Base-by-base conservation (phyloP, 30 jellyfish, hydroid and myxozoan species). In the Haliclystus octoradiatus region DNA sequence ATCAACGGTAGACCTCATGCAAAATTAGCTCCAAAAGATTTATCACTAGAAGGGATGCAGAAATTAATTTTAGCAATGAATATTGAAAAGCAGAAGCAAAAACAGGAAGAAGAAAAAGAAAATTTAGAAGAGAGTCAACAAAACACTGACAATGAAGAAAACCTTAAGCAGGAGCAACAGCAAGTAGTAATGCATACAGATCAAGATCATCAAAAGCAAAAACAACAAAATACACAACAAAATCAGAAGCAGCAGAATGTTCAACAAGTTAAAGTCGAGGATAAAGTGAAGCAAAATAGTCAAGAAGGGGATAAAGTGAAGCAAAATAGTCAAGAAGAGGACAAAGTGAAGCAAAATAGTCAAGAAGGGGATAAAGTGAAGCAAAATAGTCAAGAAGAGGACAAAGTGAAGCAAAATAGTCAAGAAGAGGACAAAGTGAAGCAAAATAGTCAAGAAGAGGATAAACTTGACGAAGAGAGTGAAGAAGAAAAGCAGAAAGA, bases 191-290 rank as follows among this genome's bases (percentile, higher is more conserved):
- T n/a, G n/a, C n/a, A n/a, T n/a, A n/a, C n/a, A n/a, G n/a, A n/a
- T n/a, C n/a, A n/a, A n/a, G n/a, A n/a, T n/a, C n/a, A n/a, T n/a
- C 53, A 64, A 34, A 73, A 53, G 2, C 24, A 73, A 5, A 49
- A 75, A 4, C 50, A 63, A 2, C 64, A 53, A 35, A 65, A 65
- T 32, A 66, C 23, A 14, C 27, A 63, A 24, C 75, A 75, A 75
- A 52, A 65, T 2, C 73, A 63, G 33, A 50, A 50, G 32, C 28
- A 47, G 31, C 22, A 33, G 15, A 65, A 34, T 3, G 12, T 33
- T 9, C 13, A 33, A n/a, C 14, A 49, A 14, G 26, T 31, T 34
- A 40, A 69, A 5, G 61, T 24, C 0, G 52, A 47, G 12, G 25
- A 12, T 5, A 23, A 28, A 0, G 33, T 19, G 24, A n/a, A n/a